Percentiles rank a stretch among this genome's conserved stretches.
phyloP scores from a whole-genome alignment of 2,888 invertebrate species.

The Zygogramma bicolorata region DNA sequence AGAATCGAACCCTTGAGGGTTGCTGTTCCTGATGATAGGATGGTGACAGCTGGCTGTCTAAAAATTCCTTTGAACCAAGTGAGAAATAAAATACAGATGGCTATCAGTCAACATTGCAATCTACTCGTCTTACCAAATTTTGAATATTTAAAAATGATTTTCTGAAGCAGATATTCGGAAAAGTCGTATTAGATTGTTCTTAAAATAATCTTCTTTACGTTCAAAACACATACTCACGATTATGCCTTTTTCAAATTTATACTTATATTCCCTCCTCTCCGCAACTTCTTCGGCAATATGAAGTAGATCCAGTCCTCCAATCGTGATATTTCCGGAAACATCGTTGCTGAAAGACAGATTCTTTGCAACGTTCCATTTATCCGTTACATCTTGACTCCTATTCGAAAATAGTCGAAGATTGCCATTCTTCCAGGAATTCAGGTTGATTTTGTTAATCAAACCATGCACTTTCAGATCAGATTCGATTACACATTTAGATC shows the following conservation, averaged over 20 bases:
- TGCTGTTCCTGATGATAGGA: too few relatives aligned
- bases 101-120: too few relatives aligned
- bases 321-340: constrained; percentile 45
- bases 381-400: constrained; percentile 64
- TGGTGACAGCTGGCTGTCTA: too few relatives aligned
- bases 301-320: constrained; percentile 61
- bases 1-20: too few relatives aligned
- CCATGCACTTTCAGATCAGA: constrained; percentile 54
- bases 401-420: constrained; percentile 60
- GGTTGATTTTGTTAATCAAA: constrained; percentile 63
- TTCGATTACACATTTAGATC: constrained; percentile 52
- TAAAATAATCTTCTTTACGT: too few relatives aligned
- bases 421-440: constrained; percentile 65
- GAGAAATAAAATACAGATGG: too few relatives aligned
- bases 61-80: too few relatives aligned
- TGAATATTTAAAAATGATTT: too few relatives aligned
- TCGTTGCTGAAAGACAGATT: constrained; percentile 63
- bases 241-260: constrained; percentile 52
- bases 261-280: constrained; percentile 51
- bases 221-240: constrained; percentile 52
- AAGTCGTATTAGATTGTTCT: too few relatives aligned
- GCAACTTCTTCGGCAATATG: constrained; percentile 56
- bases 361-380: constrained; percentile 67
- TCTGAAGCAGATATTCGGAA: too few relatives aligned
- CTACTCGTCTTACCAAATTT: too few relatives aligned